Conservation (phyloP, 2,113 vertebrate genomes). For the Muntiacus muntjak region DNA sequence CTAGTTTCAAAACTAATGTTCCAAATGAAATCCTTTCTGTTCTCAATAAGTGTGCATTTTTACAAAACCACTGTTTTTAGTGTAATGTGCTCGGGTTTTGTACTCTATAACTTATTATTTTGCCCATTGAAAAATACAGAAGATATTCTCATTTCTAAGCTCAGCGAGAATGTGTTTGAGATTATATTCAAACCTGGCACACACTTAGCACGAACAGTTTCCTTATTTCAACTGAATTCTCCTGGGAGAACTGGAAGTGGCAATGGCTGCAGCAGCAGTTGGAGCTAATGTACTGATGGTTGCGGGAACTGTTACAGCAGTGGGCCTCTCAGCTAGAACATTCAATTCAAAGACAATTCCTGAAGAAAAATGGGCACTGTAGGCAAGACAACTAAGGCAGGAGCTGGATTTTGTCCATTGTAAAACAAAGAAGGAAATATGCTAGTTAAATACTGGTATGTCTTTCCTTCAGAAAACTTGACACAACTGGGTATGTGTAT, state of each 20-base stretch:
- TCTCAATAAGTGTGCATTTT: neutral
- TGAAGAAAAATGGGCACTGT: conserved; percentile 26
- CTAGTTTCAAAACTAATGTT: conserved; percentile 8
- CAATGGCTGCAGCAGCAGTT: conserved; percentile 17
- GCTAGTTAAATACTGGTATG: neutral
- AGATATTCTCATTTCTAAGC: conserved; percentile 29
- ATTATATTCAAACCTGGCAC: conserved; percentile 33
- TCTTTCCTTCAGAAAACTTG: neutral
- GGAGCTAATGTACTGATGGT: conserved; percentile 21
- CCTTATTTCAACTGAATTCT: conserved; percentile 15
- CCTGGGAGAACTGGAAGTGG: neutral
- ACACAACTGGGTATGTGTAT: neutral
- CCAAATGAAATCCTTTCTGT: neutral
- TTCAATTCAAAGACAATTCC: conserved; percentile 12
- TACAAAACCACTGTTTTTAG: neutral
- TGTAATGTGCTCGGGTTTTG: neutral
- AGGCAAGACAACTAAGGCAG: neutral
- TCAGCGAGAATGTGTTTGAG: conserved; percentile 13
- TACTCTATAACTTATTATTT: neutral
- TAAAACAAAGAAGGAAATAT: conserved; percentile 19
- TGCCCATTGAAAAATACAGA: conserved; percentile 32
- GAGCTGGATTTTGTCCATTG: neutral
- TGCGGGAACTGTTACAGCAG: neutral
- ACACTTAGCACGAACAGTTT: conserved; percentile 26
- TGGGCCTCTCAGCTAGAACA: conserved; percentile 13